A percentile compares a stretch with the other conserved stretches of the same genome.
These are phyloP conservation scores for Melanerpes aurifrons DNA, from an alignment of 2,113 vertebrate genomes.

Conservation along the genomic window DNA sequence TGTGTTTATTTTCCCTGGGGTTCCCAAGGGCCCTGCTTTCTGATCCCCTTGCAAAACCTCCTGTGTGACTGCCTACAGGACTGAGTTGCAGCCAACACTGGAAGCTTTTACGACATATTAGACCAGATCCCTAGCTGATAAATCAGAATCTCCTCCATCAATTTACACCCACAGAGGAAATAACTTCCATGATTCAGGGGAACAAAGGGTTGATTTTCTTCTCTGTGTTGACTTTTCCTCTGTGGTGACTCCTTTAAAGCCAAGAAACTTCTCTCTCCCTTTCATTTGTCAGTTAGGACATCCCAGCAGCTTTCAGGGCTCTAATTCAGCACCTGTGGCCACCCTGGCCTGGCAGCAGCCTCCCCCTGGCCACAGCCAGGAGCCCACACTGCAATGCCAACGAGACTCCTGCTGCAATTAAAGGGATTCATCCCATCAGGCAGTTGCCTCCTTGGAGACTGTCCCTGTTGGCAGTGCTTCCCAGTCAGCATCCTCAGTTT, in stretches of 20 bases:
- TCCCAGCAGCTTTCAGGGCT: neutral
- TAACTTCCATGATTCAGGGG: neutral
- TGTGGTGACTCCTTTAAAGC: neutral
- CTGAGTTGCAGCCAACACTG: neutral
- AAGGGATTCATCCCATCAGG: neutral
- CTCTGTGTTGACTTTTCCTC: neutral
- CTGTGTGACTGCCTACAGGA: constrained; percentile 18
- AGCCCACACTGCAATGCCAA: neutral
- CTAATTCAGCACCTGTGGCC: neutral
- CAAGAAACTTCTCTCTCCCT: neutral
- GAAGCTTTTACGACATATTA: constrained; percentile 14
- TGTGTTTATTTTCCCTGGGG: constrained; percentile 44
- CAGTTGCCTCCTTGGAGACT: neutral
- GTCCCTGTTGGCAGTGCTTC: neutral
- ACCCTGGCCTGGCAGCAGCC: neutral
- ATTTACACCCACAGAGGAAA: constrained; percentile 43
- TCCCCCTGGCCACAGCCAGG: neutral
- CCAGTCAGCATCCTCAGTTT: neutral
- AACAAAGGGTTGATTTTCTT: constrained; percentile 42
- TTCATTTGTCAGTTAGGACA: neutral
- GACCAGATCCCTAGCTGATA: constrained; percentile 42
- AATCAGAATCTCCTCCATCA: constrained; percentile 33
- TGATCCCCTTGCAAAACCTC: constrained; percentile 26
- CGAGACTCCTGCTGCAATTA: neutral
- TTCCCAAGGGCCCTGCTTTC: constrained; percentile 24